Percentiles rank a stretch among this genome's conserved stretches.
phyloP scores from a whole-genome alignment of 2,888 invertebrate species.

The Tiphia femorata region DNA sequence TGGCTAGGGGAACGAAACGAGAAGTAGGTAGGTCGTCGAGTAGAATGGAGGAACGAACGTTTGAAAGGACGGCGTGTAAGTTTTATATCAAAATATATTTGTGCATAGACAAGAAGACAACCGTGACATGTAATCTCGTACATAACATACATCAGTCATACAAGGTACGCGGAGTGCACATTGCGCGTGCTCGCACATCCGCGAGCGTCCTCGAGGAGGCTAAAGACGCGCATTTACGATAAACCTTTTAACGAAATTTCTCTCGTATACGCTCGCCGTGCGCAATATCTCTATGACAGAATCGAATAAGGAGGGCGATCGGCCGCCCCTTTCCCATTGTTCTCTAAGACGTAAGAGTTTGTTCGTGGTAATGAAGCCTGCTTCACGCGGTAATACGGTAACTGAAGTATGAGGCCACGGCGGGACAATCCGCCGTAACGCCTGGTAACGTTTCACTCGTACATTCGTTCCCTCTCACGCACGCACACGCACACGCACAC shows the following conservation, averaged over 20 bases:
- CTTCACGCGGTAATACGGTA: slow-evolving; percentile 48
- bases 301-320: neutral
- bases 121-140: slow-evolving; percentile 60
- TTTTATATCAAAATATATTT: slow-evolving; percentile 70
- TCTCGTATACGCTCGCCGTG: neutral
- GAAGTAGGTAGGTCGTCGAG: too few relatives aligned
- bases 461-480: slow-evolving; percentile 15
- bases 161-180: slow-evolving; percentile 39
- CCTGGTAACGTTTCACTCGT: slow-evolving; percentile 34
- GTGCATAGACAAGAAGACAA: slow-evolving; percentile 66
- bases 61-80: slow-evolving; percentile 7
- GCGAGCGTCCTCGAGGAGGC: neutral
- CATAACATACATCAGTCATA: slow-evolving; percentile 56
- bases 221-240: neutral
- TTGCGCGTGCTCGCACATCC: slow-evolving; percentile 1
- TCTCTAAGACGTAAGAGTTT: too few relatives aligned
- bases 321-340: too few relatives aligned
- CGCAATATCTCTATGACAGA: neutral
- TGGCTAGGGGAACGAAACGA: too few relatives aligned
- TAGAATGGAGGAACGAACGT: neutral
- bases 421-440: slow-evolving; percentile 20
- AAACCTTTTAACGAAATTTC: neutral
- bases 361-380: slow-evolving; percentile 46
- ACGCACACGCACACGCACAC: slow-evolving; percentile 9
- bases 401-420: slow-evolving; percentile 32